Conservation (phyloP, 2,888 invertebrate genomes). For the Pilophorus perplexus region DNA sequence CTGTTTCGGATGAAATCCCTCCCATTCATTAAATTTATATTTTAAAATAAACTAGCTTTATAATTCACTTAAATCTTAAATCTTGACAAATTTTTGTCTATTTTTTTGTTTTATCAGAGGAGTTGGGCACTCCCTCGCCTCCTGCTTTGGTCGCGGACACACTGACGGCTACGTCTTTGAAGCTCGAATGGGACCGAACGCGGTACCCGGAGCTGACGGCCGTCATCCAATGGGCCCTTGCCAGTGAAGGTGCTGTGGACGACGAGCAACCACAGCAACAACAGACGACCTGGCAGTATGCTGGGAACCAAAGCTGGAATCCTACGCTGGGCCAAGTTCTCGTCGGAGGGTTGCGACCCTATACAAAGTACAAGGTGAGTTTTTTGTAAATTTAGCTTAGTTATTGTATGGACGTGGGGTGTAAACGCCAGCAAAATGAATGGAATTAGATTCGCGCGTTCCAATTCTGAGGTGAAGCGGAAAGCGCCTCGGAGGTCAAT, state of each 20-base stretch:
- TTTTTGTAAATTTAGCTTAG: no score
- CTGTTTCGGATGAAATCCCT: no score
- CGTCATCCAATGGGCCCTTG: slow-evolving; percentile 32
- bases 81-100: no score
- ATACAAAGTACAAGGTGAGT: slow-evolving; percentile 82
- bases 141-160: slow-evolving; percentile 77
- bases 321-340: slow-evolving; percentile 59
- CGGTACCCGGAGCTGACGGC: slow-evolving; percentile 37
- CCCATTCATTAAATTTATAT: no score
- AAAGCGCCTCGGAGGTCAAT: no score
- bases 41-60: no score
- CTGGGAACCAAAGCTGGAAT: slow-evolving; percentile 69
- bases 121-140: slow-evolving; percentile 68
- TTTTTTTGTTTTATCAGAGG: slow-evolving; percentile 53
- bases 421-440: no score
- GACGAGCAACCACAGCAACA: slow-evolving; percentile 30
- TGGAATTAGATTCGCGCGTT: no score
- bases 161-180: slow-evolving; percentile 71
- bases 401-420: no score
- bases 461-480: no score
- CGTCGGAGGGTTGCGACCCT: slow-evolving; percentile 78
- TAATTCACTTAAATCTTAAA: no score
- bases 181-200: slow-evolving; percentile 65
- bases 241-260: slow-evolving; percentile 15
- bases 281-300: slow-evolving; percentile 70